Base-by-base conservation (phyloP, 2,113 vertebrate genomes). In the Ictalurus furcatus region DNA sequence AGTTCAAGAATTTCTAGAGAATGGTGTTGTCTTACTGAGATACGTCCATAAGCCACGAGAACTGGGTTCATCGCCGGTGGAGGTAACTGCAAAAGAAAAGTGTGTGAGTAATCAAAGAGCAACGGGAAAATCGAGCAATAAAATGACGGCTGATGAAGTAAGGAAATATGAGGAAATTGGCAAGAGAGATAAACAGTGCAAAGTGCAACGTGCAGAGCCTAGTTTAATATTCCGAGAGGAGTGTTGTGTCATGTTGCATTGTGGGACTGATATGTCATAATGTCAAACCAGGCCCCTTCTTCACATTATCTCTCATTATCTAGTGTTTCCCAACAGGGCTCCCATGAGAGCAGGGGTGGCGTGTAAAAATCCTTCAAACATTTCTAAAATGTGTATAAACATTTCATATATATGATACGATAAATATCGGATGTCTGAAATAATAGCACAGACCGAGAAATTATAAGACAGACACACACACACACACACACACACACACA, bases 41-140 rank as follows among this genome's bases (percentile, higher is more conserved):
- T 92, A 73, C 96, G 97, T 91, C 98, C 98, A 88, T 95, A 97
- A 56, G 97, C 98, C 91, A 94, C 91, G 0, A 99, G 97, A 86
- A 99, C 96, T 0, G 97, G 97, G 88, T 97, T 98, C 83, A 95
- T 92, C 40, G 92, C 93, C 0, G 96, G 97, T 84, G 94, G 95
- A 86, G 97, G 96, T 91, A 99, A 94, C 98, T 99, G 52, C 76
- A 92, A 95, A 71, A 59, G 92, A 86, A 88, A 93, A 2, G 3
- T 19, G 71, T 6, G 11, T 67, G 52, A 40, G 28, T 48, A 74
- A 67, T 52, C 17, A 67, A 65, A 74, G 30, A 3, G 6, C 19
- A 40, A 8, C 2, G 30, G 23, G 30, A 25, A 54, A 58, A 71
- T 34, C 28, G 2, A 56, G 28, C 28, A 34, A 21, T 37, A 19